Evolutionary conservation across 2,888 invertebrate species (phyloP).

Genomic region (Liopterus haemorrhoidalis): DNA sequence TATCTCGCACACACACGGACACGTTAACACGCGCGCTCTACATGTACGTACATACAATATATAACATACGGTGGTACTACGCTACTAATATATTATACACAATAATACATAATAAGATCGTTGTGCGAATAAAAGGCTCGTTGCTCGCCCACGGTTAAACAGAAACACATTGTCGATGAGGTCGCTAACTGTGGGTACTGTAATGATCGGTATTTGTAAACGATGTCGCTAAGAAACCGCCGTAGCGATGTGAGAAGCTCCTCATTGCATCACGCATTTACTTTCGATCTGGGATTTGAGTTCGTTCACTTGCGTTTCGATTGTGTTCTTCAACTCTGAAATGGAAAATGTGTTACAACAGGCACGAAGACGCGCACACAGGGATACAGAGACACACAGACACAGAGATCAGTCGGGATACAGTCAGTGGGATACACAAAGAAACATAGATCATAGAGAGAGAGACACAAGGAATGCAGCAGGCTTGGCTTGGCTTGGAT

Average conservation of each 20-base stretch:
- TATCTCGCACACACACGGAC: too few species aligned
- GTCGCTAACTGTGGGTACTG: conserved; percentile 1
- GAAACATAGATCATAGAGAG: too few species aligned
- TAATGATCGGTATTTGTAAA: conserved; percentile 17
- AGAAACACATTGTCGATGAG: too few species aligned
- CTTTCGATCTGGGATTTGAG: conserved; percentile 94
- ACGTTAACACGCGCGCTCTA: too few species aligned
- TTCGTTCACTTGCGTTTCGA: conserved; percentile 95
- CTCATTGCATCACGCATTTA: conserved; percentile 94
- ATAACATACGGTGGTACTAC: too few species aligned
- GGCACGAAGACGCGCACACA: conserved; percentile 5
- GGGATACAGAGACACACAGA: conserved; percentile 15
- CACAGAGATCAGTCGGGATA: conserved; percentile 3
- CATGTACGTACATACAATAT: too few species aligned
- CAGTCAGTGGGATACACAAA: not conserved
- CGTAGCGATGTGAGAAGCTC: conserved; percentile 41
- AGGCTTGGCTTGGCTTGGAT: too few species aligned
- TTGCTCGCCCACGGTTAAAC: too few species aligned
- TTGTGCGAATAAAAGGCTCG: too few species aligned
- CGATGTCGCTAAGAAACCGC: conserved; percentile 44
- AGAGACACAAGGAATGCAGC: too few species aligned
- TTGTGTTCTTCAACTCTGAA: conserved; percentile 94
- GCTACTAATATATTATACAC: too few species aligned
- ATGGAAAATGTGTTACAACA: conserved; percentile 42
- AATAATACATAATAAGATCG: too few species aligned